Evolutionary conservation across 2,797 vertebrate genomes (phyloP).

Genomic region (Coendou prehensilis): DNA sequence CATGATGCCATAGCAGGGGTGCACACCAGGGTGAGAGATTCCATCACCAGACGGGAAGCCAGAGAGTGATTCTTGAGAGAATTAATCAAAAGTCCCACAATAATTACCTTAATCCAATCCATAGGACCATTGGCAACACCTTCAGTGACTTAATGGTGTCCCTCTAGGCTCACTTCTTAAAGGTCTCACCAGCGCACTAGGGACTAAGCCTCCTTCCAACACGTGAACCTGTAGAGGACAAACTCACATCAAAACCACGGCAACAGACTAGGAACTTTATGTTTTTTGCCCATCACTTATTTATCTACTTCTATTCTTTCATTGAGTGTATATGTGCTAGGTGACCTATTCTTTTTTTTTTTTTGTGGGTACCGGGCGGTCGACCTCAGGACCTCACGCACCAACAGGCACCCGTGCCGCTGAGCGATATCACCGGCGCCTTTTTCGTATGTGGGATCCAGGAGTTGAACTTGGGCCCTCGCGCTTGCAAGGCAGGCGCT

Average conservation of each 20-base stretch:
- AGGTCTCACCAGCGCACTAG: background rate
- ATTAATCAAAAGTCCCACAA: background rate
- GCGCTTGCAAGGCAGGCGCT: too few species aligned
- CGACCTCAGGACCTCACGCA: too few species aligned
- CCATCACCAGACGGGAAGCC: background rate
- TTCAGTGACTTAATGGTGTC: background rate
- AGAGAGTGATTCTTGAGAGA: background rate
- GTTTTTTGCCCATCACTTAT: background rate
- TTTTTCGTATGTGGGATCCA: too few species aligned
- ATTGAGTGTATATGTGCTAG: background rate
- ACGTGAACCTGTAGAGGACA: too few species aligned
- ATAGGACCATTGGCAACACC: background rate
- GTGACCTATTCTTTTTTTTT: background rate
- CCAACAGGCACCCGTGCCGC: too few species aligned
- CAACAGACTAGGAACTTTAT: background rate
- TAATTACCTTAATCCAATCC: background rate
- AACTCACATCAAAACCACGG: background rate
- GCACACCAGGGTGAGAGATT: background rate
- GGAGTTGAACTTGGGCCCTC: too few species aligned
- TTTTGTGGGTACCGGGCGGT: too few species aligned
- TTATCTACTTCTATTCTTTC: background rate
- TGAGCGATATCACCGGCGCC: too few species aligned
- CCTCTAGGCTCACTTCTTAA: background rate
- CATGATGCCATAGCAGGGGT: too few species aligned
- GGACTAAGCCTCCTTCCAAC: background rate